Conservation (phyloP, 2,888 invertebrate genomes). For the Drosophila rellima region DNA sequence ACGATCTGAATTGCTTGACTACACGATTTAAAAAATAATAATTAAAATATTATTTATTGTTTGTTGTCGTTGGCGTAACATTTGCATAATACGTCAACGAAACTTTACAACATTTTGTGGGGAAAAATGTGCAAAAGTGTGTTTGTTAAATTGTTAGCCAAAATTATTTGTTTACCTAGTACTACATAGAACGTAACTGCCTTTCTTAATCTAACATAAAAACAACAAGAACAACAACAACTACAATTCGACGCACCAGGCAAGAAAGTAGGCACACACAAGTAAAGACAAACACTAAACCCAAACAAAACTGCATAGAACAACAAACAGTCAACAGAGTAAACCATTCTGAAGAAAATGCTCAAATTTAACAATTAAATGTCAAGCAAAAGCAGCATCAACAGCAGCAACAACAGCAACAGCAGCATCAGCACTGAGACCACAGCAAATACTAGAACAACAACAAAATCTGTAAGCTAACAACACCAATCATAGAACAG, state of each 20-base stretch:
- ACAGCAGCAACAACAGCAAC: conserved; percentile 8
- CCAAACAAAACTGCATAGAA: conserved; percentile 30
- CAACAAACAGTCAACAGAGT: conserved; percentile 20
- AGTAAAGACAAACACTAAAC: conserved; percentile 35
- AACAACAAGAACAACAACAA: conserved; percentile 34
- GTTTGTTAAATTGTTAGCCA: conserved; percentile 80
- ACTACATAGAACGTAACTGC: conserved; percentile 67
- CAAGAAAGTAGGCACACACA: conserved; percentile 41
- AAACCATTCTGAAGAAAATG: conserved; percentile 52
- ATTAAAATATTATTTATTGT: conserved; percentile 24
- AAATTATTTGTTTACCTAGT: conserved; percentile 77
- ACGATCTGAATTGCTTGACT: conserved; percentile 52
- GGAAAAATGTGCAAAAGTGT: conserved; percentile 79
- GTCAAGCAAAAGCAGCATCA: conserved; percentile 54
- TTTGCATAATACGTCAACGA: conserved; percentile 50
- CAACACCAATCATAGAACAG: conserved; percentile 7
- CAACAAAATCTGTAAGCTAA: conserved; percentile 49
- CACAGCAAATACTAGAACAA: conserved; percentile 42
- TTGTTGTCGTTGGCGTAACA: conserved; percentile 44
- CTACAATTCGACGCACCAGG: conserved; percentile 31
- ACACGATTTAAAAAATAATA: conserved; percentile 22
- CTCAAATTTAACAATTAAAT: conserved; percentile 67
- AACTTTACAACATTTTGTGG: conserved; percentile 53
- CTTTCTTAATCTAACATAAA: conserved; percentile 40
- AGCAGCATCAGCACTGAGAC: conserved; percentile 36